A percentile compares a stretch with the other conserved stretches of the same genome.
These are phyloP conservation scores for Drosophila micromelanica DNA, from an alignment of 1,140 invertebrate genomes.

Conservation along the genomic window DNA sequence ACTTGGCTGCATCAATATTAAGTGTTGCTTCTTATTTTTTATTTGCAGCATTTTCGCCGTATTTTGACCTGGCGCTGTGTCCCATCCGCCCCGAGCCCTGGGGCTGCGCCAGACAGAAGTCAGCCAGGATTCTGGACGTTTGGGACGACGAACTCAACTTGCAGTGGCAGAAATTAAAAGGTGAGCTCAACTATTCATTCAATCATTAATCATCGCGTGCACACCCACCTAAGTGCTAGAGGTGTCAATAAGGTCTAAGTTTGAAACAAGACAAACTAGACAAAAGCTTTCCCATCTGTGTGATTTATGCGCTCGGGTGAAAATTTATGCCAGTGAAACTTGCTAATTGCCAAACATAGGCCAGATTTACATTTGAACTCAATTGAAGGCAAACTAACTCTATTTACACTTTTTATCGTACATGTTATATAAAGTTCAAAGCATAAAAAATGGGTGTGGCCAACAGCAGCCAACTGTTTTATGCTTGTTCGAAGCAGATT, in stretches of 20 bases:
- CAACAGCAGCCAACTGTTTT: background rate
- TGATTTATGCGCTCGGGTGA: constrained; percentile 38
- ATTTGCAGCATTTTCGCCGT: constrained; percentile 77
- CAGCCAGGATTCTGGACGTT: constrained; percentile 69
- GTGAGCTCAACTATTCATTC: constrained; percentile 30
- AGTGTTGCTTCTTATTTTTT: background rate
- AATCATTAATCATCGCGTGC: background rate
- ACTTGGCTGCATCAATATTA: background rate
- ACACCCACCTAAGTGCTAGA: constrained; percentile 18
- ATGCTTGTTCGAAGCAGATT: background rate
- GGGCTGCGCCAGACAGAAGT: constrained; percentile 76
- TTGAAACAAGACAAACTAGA: constrained; percentile 14
- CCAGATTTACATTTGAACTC: background rate
- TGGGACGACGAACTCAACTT: constrained; percentile 71
- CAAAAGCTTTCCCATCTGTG: constrained; percentile 8
- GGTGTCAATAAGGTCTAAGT: constrained; percentile 33
- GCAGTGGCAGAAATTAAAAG: constrained; percentile 82
- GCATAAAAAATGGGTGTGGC: no score
- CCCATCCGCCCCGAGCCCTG: constrained; percentile 77
- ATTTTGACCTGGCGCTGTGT: constrained; percentile 76
- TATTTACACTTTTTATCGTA: background rate
- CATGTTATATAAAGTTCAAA: no score
- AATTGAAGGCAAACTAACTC: background rate
- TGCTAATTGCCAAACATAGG: constrained; percentile 18
- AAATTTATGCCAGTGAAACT: constrained; percentile 34